Conservation (phyloP, 30 jellyfish, hydroid and myxozoan genomes). For the Aurelia coerulea region DNA sequence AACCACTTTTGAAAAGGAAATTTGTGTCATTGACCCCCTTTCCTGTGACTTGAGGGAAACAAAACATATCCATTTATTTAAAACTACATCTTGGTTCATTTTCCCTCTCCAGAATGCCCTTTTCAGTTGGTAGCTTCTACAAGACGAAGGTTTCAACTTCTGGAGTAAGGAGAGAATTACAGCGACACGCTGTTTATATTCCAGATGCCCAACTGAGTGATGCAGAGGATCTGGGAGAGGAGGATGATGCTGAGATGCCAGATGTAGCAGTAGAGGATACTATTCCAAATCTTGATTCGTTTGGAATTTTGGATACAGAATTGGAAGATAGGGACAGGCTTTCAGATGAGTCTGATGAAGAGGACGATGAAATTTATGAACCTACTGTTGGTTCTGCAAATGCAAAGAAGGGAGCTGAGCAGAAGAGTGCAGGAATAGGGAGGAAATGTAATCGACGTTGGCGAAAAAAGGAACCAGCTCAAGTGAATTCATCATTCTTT, state of each 20-base stretch:
- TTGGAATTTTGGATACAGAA: constrained; percentile 14
- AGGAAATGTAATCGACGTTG: too few relatives aligned
- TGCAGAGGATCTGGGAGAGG: constrained; percentile 2
- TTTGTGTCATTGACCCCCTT: neutral
- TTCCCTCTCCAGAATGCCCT: constrained; percentile 18
- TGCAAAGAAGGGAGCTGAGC: neutral
- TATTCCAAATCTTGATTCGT: neutral
- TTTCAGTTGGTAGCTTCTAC: constrained; percentile 3
- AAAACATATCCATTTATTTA: neutral
- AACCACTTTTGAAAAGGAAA: too few relatives aligned
- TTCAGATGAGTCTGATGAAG: neutral
- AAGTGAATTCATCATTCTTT: too few relatives aligned
- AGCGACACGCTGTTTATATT: too few relatives aligned
- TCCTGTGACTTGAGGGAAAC: neutral
- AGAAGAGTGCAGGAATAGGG: neutral
- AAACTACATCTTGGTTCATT: neutral
- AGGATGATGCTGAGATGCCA: constrained; percentile 2
- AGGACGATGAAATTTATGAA: neutral
- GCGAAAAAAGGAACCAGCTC: too few relatives aligned
- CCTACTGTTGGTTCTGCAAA: neutral
- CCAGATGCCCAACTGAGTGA: constrained; percentile 20
- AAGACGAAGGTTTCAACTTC: neutral
- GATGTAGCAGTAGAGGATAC: constrained; percentile 14
- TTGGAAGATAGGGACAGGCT: neutral
- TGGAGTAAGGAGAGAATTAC: constrained; percentile 14